Evolutionary conservation across 2,888 invertebrate species (phyloP).

Genomic region (Tinea trinotella): DNA sequence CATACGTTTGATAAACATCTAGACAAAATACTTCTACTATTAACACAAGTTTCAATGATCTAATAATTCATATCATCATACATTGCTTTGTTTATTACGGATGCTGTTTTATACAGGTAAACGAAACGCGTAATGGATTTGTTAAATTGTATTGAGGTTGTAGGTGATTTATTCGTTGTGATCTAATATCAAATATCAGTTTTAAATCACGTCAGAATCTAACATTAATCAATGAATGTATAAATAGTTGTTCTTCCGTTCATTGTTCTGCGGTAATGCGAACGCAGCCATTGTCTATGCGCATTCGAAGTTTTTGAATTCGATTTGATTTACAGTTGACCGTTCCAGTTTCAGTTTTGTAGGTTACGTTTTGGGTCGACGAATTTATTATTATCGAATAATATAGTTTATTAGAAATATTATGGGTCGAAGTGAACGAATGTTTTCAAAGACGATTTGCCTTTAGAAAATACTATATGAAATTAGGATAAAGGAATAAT

Average conservation of each 20-base stretch:
- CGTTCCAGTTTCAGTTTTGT: conserved; percentile 1
- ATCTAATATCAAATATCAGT: conserved; percentile 20
- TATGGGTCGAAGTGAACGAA: too few relatives aligned
- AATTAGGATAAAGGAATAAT: too few relatives aligned
- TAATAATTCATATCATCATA: neutral
- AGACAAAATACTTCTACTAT: neutral
- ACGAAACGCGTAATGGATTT: neutral
- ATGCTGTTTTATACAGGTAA: neutral
- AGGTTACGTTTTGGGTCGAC: neutral
- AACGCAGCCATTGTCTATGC: conserved; percentile 36
- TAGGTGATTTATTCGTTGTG: neutral
- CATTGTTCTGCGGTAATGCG: conserved; percentile 43
- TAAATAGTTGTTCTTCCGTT: conserved; percentile 41
- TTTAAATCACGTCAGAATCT: conserved; percentile 39
- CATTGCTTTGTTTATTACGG: neutral
- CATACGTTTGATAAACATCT: neutral
- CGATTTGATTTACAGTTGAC: conserved; percentile 23
- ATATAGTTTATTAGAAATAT: too few relatives aligned
- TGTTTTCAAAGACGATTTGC: too few relatives aligned
- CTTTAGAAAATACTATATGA: too few relatives aligned
- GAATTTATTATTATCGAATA: neutral
- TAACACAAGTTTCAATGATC: neutral
- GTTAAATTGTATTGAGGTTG: neutral
- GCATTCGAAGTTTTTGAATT: conserved; percentile 31
- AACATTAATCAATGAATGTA: conserved; percentile 51